Percentiles rank a stretch among this genome's conserved stretches.
phyloP scores from a whole-genome alignment of 2,888 invertebrate species.

The Catonia carolina region DNA sequence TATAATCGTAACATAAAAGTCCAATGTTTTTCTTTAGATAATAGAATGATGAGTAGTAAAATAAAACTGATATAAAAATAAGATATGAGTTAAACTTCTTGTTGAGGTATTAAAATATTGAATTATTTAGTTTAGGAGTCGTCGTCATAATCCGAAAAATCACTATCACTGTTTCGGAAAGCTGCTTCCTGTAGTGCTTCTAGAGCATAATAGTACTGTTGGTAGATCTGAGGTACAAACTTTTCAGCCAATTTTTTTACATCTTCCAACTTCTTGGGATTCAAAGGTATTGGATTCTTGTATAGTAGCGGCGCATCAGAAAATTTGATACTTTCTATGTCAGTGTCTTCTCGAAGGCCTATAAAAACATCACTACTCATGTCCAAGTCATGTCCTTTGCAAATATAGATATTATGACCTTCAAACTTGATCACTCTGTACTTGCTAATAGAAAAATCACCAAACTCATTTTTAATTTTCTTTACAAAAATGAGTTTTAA shows the following conservation, averaged over 20 bases:
- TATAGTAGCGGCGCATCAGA: constrained; percentile 3
- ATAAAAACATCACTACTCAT: constrained; percentile 4
- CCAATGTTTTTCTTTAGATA: too few relatives aligned
- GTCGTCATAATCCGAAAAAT: constrained; percentile 1
- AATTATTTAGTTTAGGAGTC: too few relatives aligned
- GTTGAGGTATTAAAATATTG: too few relatives aligned
- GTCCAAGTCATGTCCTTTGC: constrained; percentile 2
- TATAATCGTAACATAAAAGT: too few relatives aligned
- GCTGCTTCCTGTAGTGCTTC: constrained; percentile 9
- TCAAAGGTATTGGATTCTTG: constrained; percentile 4
- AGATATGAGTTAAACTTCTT: too few relatives aligned
- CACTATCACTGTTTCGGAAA: neutral
- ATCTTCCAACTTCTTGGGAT: constrained; percentile 1
- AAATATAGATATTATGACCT: constrained; percentile 5
- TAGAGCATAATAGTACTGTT: constrained; percentile 7
- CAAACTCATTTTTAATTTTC: constrained; percentile 5
- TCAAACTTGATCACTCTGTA: constrained; percentile 4
- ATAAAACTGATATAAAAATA: too few relatives aligned
- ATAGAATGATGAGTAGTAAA: too few relatives aligned
- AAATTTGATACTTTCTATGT: neutral
- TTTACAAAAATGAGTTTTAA: neutral
- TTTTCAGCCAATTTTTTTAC: constrained; percentile 6
- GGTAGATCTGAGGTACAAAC: constrained; percentile 5
- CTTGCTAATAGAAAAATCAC: constrained; percentile 3
- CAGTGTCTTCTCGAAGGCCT: neutral